These are phyloP conservation scores for Hirundichthys speculiger DNA, from an alignment of 2,113 vertebrate genomes.

Conservation along the genomic window DNA sequence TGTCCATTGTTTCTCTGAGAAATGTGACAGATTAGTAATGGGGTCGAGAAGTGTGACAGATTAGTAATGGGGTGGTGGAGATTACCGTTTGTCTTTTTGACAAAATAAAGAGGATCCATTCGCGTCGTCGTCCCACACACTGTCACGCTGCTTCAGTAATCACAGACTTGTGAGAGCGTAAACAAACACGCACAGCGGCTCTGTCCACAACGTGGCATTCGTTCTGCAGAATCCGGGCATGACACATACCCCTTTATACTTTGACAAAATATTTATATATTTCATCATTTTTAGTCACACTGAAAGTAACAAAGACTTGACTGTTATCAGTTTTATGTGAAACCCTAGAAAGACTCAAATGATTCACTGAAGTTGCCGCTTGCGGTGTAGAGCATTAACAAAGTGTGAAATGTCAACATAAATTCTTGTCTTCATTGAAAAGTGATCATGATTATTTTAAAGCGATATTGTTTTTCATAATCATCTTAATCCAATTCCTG, in stretches of 20 bases:
- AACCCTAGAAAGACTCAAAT: too few species aligned
- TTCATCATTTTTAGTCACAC: not conserved
- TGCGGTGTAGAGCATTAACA: not conserved
- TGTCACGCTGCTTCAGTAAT: slow-evolving; percentile 35
- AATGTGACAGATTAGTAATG: slow-evolving; percentile 10
- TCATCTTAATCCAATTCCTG: not conserved
- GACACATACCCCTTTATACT: slow-evolving; percentile 1
- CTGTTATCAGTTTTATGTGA: not conserved
- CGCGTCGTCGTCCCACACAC: slow-evolving; percentile 47
- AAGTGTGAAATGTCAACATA: slow-evolving; percentile 4
- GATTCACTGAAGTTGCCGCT: too few species aligned
- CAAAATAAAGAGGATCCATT: slow-evolving; percentile 34
- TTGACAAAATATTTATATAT: slow-evolving; percentile 28
- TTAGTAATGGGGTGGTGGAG: slow-evolving; percentile 9
- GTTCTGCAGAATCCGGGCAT: slow-evolving; percentile 29
- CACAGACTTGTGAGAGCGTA: slow-evolving; percentile 8
- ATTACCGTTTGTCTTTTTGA: slow-evolving; percentile 34
- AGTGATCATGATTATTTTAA: not conserved
- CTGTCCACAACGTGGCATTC: slow-evolving; percentile 33
- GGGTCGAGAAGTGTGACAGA: too few species aligned
- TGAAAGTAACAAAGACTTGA: not conserved
- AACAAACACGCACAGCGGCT: slow-evolving; percentile 5
- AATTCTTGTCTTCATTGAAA: slow-evolving; percentile 3
- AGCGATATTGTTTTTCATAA: not conserved
- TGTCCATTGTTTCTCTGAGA: slow-evolving; percentile 1